phyloP scores from a whole-genome alignment of 1,140 invertebrate genomes.

The Euwallacea similis region DNA sequence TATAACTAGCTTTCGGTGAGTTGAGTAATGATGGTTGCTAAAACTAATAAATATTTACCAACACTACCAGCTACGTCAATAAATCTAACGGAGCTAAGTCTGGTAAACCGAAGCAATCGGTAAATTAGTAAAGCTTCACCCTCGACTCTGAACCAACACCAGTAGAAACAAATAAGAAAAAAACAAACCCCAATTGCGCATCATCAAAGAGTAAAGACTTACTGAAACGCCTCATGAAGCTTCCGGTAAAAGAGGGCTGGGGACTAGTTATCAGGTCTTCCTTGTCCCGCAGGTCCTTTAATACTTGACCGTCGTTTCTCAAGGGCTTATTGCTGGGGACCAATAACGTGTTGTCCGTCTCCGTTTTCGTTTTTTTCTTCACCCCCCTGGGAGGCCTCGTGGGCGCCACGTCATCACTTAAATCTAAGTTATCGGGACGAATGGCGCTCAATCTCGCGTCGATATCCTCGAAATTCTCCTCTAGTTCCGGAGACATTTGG shows the following conservation, averaged over 20 bases:
- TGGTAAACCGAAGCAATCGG: background rate
- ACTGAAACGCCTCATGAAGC: slow-evolving; percentile 81
- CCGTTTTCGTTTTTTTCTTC: slow-evolving; percentile 60
- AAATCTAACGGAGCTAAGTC: too few species aligned
- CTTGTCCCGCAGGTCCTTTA: slow-evolving; percentile 55
- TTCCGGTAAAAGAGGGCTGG: slow-evolving; percentile 66
- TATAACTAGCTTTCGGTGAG: slow-evolving; percentile 18
- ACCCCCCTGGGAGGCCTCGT: slow-evolving; percentile 61
- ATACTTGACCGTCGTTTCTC: slow-evolving; percentile 45
- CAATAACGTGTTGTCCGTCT: slow-evolving; percentile 71
- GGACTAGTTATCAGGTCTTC: slow-evolving; percentile 50
- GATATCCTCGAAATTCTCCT: slow-evolving; percentile 33
- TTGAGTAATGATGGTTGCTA: background rate
- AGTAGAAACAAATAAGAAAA: slow-evolving; percentile 22
- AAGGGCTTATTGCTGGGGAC: slow-evolving; percentile 76
- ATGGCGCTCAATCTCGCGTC: slow-evolving; percentile 36
- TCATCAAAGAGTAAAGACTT: slow-evolving; percentile 64
- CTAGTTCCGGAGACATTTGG: slow-evolving; percentile 42
- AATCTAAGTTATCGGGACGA: slow-evolving; percentile 66
- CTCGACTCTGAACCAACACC: slow-evolving; percentile 13
- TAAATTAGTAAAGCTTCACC: slow-evolving; percentile 1
- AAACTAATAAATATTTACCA: background rate
- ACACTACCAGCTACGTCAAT: background rate
- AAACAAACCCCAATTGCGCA: slow-evolving; percentile 10
- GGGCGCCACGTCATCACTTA: slow-evolving; percentile 63